A percentile compares a stretch with the other conserved stretches of the same genome.
Conservation (phyloP, 2,113 vertebrate genomes). For the Triplophysa dalaica region DNA sequence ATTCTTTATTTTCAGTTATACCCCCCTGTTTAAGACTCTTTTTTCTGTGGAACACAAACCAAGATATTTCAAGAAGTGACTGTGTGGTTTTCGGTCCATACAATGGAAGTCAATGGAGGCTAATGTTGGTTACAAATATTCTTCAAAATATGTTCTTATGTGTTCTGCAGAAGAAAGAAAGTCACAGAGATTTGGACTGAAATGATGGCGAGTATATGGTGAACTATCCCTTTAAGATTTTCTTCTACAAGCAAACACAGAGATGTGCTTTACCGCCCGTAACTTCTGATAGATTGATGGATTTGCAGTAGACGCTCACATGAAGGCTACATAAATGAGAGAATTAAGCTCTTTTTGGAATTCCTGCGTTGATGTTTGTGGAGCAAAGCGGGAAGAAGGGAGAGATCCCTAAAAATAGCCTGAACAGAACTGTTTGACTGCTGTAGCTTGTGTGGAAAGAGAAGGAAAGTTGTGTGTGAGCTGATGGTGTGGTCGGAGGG, state of each 20-base stretch:
- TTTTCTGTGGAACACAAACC: no score
- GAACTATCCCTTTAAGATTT: neutral
- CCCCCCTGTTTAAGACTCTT: no score
- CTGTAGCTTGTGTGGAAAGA: neutral
- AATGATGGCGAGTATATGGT: no score
- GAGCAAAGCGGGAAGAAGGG: conserved; percentile 62
- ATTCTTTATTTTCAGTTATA: no score
- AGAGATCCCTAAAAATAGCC: conserved; percentile 64
- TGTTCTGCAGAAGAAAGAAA: no score
- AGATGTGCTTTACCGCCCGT: conserved; percentile 41
- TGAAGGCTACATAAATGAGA: conserved; percentile 50
- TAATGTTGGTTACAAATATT: no score
- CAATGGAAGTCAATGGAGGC: no score
- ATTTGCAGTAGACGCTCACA: conserved; percentile 31
- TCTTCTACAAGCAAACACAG: neutral
- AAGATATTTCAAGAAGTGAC: no score
- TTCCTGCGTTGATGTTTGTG: conserved; percentile 63
- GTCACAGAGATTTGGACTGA: no score
- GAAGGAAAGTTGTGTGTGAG: conserved; percentile 42
- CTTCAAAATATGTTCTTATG: no score
- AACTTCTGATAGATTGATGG: conserved; percentile 36
- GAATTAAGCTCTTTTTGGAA: conserved; percentile 55
- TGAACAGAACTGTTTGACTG: conserved; percentile 26
- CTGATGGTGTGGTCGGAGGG: conserved; percentile 38
- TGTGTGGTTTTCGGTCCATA: no score